These are phyloP conservation scores for Rhea pennata DNA, from an alignment of 2,113 vertebrate species.

Conservation along the genomic window DNA sequence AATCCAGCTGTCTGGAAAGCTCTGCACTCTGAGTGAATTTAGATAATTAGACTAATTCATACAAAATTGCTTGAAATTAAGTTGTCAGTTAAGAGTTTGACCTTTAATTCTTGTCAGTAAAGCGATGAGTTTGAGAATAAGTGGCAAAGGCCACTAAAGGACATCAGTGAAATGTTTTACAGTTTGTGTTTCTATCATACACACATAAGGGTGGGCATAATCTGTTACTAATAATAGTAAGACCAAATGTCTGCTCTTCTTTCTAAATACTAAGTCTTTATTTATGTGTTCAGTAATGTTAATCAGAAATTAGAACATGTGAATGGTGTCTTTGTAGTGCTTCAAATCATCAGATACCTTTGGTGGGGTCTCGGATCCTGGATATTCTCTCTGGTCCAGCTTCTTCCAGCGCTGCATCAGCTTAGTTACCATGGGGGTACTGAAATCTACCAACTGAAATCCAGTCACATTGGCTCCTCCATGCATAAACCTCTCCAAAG, in stretches of 20 bases:
- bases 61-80: conserved; percentile 29
- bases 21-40: not conserved
- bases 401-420: conserved; percentile 99
- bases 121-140: not conserved
- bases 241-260: not conserved
- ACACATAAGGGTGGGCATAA: not conserved
- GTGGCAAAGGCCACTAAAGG: not conserved
- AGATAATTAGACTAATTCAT: conserved; percentile 29
- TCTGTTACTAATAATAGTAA: not conserved
- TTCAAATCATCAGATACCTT: conserved; percentile 81
- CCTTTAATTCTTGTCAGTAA: conserved; percentile 25
- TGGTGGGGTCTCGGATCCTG: conserved; percentile 94
- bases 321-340: not conserved
- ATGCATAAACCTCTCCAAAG: conserved; percentile 97
- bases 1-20: not conserved
- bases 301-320: not conserved
- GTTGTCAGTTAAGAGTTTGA: conserved; percentile 51
- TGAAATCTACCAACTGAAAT: conserved; percentile 98
- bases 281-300: not conserved
- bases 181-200: not conserved
- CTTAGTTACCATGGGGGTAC: conserved; percentile 93
- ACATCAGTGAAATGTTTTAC: not conserved
- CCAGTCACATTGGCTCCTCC: conserved; percentile 98
- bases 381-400: conserved; percentile 97
- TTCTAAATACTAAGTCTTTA: not conserved